phyloP scores from a whole-genome alignment of 1,140 invertebrate genomes.

The Archivesica marissinica region DNA sequence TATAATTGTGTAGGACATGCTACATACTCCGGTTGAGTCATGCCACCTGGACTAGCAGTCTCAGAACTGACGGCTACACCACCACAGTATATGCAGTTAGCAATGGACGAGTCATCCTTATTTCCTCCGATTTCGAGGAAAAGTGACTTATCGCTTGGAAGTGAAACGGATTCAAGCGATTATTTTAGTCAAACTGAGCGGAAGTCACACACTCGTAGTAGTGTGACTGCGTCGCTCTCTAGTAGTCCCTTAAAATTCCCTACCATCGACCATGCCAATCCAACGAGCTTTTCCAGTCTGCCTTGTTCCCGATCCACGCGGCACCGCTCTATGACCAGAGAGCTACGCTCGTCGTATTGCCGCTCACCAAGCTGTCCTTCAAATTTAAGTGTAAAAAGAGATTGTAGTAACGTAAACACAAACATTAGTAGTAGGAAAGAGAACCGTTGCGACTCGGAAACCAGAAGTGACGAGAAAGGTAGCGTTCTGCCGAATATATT shows the following conservation, averaged over 20 bases:
- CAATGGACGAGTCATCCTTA: slow-evolving; percentile 49
- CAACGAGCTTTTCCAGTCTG: slow-evolving; percentile 53
- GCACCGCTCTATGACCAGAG: slow-evolving; percentile 32
- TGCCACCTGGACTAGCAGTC: slow-evolving; percentile 44
- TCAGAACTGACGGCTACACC: slow-evolving; percentile 39
- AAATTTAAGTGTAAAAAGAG: slow-evolving; percentile 34
- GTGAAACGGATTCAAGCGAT: slow-evolving; percentile 50
- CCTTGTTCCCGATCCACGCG: slow-evolving; percentile 43
- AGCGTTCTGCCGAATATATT: slow-evolving; percentile 40
- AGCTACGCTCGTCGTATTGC: slow-evolving; percentile 29
- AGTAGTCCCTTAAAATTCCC: slow-evolving; percentile 54
- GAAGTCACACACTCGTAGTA: slow-evolving; percentile 29
- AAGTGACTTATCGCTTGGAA: slow-evolving; percentile 46
- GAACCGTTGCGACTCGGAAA: neutral
- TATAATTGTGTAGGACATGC: slow-evolving; percentile 2
- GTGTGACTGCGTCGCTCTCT: slow-evolving; percentile 39
- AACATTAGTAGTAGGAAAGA: neutral
- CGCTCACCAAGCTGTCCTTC: slow-evolving; percentile 56
- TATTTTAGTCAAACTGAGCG: slow-evolving; percentile 13
- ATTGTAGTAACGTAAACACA: slow-evolving; percentile 28
- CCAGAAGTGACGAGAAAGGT: neutral
- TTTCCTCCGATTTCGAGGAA: slow-evolving; percentile 53
- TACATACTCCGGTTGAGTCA: neutral
- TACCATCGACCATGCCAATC: slow-evolving; percentile 54
- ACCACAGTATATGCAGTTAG: slow-evolving; percentile 18